Evolutionary conservation across 2,888 invertebrate genomes (phyloP), one percentile per base, ranked within the genome.

Genomic region (Poecilus cupreus): DNA sequence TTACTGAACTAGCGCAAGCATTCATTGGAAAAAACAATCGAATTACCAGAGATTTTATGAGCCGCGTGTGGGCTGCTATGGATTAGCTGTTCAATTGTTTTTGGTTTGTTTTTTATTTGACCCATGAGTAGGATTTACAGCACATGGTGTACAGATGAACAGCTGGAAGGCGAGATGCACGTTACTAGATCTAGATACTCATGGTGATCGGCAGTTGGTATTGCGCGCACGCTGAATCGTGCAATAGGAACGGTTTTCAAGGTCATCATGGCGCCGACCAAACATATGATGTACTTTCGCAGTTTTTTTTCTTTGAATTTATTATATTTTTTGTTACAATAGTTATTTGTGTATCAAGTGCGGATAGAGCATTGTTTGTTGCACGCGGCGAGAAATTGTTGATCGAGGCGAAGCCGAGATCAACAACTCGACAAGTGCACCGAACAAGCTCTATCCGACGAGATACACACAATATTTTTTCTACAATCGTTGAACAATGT

Each of bases 121-220:
- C 18, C 20, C 46, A 43, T 46, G 20, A n/a, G n/a, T n/a, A n/a
- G n/a, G n/a, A n/a, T n/a, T n/a, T n/a, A n/a, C 11, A 46, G 60
- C 78, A 78, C 78, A 78, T 79, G 79, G 79, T 32, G 32, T 18
- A 51, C 79, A 79, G 68, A 68, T 49, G 20, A 68, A 79, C 79
- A 79, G 68, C 57, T 79, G 79, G 79, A 32, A 79, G 37, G 68
- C 79, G 79, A 54, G 76, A 46, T 46, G 72, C 46, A 46, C 72
- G 5, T 72, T 72, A 24, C 46, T 22, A 72, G 72, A 22, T 72
- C 72, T 43, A 72, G 46, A 72, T 43, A 72, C 43, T 20, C 20
- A 46, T 37, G 72, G 37, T 37, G 64, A 18, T 37, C 39, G 26
- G 16, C 70, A 70, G 64, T 64, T 70, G 39, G 11, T 2, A 24